Conservation (phyloP, 1,140 invertebrate genomes). For the Manduca sexta region DNA sequence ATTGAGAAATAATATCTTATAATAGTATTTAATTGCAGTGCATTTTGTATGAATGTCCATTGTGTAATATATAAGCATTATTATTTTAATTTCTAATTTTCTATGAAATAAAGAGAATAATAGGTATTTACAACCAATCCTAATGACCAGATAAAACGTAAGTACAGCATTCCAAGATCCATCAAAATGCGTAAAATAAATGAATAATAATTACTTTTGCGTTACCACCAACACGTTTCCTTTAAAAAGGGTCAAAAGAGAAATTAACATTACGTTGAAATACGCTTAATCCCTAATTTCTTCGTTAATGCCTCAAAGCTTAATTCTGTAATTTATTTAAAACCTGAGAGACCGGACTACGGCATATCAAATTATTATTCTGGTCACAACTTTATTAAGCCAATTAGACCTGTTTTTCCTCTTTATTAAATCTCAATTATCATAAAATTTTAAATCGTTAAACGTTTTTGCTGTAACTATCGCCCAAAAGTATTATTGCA, state of each 20-base stretch:
- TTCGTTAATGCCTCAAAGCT: not conserved
- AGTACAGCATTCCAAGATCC: too few relatives aligned
- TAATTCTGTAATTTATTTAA: not conserved
- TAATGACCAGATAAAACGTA: too few relatives aligned
- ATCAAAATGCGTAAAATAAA: too few relatives aligned
- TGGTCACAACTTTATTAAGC: conserved; percentile 5
- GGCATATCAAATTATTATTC: not conserved
- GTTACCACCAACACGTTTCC: not conserved
- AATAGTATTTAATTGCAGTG: too few relatives aligned
- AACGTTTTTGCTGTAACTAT: not conserved
- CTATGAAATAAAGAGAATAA: too few relatives aligned
- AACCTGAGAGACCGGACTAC: not conserved
- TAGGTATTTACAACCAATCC: too few relatives aligned
- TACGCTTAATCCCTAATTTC: not conserved
- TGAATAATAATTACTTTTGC: too few relatives aligned
- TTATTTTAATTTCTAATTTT: too few relatives aligned
- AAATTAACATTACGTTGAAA: not conserved
- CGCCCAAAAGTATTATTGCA: not conserved
- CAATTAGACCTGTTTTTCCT: conserved; percentile 3
- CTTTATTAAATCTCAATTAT: not conserved
- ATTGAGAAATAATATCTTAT: too few relatives aligned
- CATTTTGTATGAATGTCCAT: too few relatives aligned
- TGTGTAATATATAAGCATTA: too few relatives aligned
- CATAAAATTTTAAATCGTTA: too few relatives aligned
- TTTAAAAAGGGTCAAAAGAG: not conserved